These are phyloP conservation scores for Pluvianellus socialis DNA, from an alignment of 2,113 vertebrate species.

Conservation along the genomic window DNA sequence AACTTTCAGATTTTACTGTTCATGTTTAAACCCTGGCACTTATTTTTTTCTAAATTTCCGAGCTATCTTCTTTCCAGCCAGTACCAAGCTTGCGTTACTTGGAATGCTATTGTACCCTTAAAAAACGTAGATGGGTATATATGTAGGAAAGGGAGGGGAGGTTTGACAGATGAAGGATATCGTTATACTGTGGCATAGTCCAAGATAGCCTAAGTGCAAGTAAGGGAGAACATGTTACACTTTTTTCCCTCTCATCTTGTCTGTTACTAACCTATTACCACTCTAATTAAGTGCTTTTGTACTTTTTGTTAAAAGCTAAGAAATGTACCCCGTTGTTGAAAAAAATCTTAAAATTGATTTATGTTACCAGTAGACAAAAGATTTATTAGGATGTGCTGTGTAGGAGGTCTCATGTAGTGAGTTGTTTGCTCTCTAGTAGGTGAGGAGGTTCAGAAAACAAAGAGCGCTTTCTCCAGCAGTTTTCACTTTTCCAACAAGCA, in stretches of 20 bases:
- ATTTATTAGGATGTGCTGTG: neutral
- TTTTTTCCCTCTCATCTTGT: neutral
- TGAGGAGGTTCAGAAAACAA: neutral
- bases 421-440: neutral
- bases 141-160: neutral
- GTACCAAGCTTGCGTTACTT: neutral
- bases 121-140: neutral
- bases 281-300: neutral
- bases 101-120: neutral
- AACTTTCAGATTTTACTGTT: neutral
- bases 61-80: neutral
- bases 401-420: neutral
- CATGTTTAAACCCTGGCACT: neutral
- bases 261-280: neutral
- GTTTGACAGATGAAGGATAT: neutral
- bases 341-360: neutral
- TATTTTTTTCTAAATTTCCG: neutral
- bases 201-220: neutral
- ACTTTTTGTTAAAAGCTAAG: neutral
- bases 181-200: neutral
- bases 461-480: fast-evolving
- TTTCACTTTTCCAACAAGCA: neutral
- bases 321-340: neutral
- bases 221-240: neutral
- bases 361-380: neutral